A percentile compares a stretch with the other conserved stretches of the same genome.
Conservation (phyloP, 1,140 invertebrate genomes). For the Ostrea edulis region DNA sequence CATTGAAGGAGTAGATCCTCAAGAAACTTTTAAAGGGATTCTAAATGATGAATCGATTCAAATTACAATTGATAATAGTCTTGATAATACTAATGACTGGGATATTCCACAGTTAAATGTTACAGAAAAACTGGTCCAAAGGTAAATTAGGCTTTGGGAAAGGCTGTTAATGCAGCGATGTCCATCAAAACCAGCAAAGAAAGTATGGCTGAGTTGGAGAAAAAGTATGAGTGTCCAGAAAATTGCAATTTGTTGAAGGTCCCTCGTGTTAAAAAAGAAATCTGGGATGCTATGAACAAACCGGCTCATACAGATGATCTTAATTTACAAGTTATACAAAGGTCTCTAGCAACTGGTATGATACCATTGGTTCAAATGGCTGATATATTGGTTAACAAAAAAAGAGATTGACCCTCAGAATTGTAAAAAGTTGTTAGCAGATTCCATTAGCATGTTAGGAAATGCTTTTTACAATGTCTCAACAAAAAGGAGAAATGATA, state of each 20-base stretch:
- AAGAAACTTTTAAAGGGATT: not conserved
- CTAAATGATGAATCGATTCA: too few species aligned
- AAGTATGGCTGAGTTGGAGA: not conserved
- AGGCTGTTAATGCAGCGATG: conserved; percentile 23
- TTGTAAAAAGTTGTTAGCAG: too few species aligned
- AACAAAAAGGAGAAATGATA: too few species aligned
- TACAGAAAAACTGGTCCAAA: conserved; percentile 27
- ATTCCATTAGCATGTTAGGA: too few species aligned
- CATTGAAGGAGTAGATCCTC: too few species aligned
- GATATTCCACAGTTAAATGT: not conserved
- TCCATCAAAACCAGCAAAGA: conserved; percentile 15
- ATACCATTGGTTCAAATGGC: conserved; percentile 32
- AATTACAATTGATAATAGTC: too few species aligned
- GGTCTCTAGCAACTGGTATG: conserved; percentile 15
- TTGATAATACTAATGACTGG: too few species aligned
- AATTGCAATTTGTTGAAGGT: not conserved
- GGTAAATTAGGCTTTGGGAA: not conserved
- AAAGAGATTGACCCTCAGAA: not conserved
- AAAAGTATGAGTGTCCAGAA: not conserved
- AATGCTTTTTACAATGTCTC: too few species aligned
- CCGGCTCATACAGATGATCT: conserved; percentile 1
- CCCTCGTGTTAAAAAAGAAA: too few species aligned
- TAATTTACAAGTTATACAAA: not conserved
- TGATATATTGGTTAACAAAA: conserved; percentile 2
- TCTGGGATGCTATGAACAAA: conserved; percentile 10